Evolutionary conservation across 2,888 invertebrate species (phyloP).

Genomic region (Taenaris catops): DNA sequence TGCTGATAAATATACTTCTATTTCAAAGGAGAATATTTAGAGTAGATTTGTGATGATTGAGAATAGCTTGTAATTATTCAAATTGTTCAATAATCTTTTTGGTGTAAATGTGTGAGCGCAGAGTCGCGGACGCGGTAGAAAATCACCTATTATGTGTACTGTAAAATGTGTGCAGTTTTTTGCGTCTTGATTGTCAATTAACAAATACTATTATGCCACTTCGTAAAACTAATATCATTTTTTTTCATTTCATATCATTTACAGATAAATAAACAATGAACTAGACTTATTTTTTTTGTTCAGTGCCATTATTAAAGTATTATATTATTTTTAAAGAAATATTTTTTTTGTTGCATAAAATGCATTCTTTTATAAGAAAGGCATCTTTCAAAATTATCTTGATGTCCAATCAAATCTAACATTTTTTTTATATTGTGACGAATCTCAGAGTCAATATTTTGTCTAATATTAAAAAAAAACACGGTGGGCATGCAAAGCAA

Average conservation of each 20-base stretch:
- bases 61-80: too few relatives aligned
- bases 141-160: slow-evolving; percentile 5
- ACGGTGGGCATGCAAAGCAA: slow-evolving; percentile 60
- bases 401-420: slow-evolving; percentile 36
- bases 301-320: slow-evolving; percentile 74
- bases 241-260: slow-evolving; percentile 37
- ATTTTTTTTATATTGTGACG: slow-evolving; percentile 49
- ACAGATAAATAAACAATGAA: slow-evolving; percentile 40
- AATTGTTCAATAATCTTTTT: too few relatives aligned
- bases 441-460: slow-evolving; percentile 49
- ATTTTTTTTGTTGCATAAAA: slow-evolving; percentile 66
- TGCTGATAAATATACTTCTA: too few relatives aligned
- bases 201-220: slow-evolving; percentile 31
- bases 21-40: too few relatives aligned
- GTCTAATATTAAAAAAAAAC: slow-evolving; percentile 37
- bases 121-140: slow-evolving; percentile 4
- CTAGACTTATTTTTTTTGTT: slow-evolving; percentile 59
- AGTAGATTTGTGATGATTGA: too few relatives aligned
- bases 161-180: slow-evolving; percentile 39
- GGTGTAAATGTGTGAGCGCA: slow-evolving; percentile 1
- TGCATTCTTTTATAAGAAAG: slow-evolving; percentile 59
- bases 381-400: slow-evolving; percentile 36
- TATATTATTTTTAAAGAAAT: slow-evolving; percentile 72
- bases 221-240: slow-evolving; percentile 27
- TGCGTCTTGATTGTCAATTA: slow-evolving; percentile 53